Percentiles rank a stretch among this genome's conserved stretches.
These are phyloP conservation scores for Boulengeromyrus knoepffleri DNA, from an alignment of 2,113 vertebrate species.

Conservation along the genomic window DNA sequence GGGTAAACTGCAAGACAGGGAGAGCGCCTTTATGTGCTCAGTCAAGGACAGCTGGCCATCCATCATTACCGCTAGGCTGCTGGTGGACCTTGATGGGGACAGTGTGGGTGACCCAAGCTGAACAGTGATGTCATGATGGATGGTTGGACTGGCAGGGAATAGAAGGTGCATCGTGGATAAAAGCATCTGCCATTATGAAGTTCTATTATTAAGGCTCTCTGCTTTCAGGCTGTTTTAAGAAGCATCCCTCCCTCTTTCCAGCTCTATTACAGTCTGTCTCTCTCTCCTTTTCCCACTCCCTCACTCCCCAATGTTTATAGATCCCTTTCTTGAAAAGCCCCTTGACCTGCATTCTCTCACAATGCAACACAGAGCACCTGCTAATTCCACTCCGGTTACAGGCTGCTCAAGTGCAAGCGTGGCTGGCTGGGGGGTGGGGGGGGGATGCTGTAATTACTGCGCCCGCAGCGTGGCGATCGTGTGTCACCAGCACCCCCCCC, in stretches of 20 bases:
- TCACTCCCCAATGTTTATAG: not conserved
- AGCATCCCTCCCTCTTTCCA: not conserved
- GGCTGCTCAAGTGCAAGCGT: not conserved
- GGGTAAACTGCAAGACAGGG: not conserved
- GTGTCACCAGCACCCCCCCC: not conserved
- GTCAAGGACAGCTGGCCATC: not conserved
- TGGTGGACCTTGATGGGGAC: not conserved
- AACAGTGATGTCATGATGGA: not conserved
- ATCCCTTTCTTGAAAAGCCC: not conserved
- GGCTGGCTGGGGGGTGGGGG: not conserved
- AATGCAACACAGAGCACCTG: slow-evolving; percentile 13
- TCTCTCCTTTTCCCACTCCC: not conserved
- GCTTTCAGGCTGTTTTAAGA: not conserved
- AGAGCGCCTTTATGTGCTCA: not conserved
- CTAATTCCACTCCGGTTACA: slow-evolving; percentile 8
- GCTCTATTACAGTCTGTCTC: not conserved
- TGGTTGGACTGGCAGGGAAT: not conserved
- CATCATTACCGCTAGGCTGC: not conserved
- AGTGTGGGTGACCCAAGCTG: not conserved
- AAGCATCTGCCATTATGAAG: not conserved
- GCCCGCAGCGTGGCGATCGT: not conserved
- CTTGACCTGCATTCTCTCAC: not conserved
- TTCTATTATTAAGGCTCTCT: not conserved
- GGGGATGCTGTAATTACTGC: slow-evolving; percentile 12
- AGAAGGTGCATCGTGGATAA: not conserved